These are phyloP conservation scores for Sceloporus tristichus DNA, from an alignment of 2,113 vertebrate species.

Conservation along the genomic window DNA sequence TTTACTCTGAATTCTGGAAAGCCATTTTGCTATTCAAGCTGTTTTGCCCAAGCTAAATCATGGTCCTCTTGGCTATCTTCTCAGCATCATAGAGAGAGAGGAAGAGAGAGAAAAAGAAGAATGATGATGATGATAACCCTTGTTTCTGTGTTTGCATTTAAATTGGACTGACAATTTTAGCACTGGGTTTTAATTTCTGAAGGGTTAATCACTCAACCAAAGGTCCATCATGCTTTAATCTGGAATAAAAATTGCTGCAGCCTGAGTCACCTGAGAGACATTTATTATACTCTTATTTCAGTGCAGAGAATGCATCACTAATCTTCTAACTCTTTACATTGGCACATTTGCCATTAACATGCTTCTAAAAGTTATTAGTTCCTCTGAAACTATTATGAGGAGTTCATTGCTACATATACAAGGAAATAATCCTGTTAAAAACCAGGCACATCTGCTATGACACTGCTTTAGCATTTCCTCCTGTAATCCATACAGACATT, in stretches of 20 bases:
- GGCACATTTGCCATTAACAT: conserved; percentile 75
- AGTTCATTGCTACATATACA: conserved; percentile 77
- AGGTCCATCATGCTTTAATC: conserved; percentile 85
- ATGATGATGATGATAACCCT: conserved; percentile 72
- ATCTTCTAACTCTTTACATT: conserved; percentile 78
- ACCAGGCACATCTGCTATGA: conserved; percentile 67
- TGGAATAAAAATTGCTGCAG: conserved; percentile 79
- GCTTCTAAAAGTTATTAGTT: conserved; percentile 80
- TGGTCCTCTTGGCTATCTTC: conserved; percentile 63
- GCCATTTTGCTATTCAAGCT: conserved; percentile 48
- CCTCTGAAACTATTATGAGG: conserved; percentile 74
- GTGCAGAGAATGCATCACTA: conserved; percentile 74
- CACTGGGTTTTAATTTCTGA: conserved; percentile 80
- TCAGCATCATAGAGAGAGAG: conserved; percentile 62
- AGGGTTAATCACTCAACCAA: conserved; percentile 83
- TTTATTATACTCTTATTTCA: conserved; percentile 80
- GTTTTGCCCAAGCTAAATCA: conserved; percentile 38
- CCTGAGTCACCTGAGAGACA: conserved; percentile 78
- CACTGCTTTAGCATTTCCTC: conserved; percentile 64
- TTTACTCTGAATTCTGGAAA: conserved; percentile 35
- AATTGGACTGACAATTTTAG: conserved; percentile 81
- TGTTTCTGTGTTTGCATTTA: conserved; percentile 78
- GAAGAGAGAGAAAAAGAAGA: not conserved
- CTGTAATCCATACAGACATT: conserved; percentile 74
- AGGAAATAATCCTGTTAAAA: conserved; percentile 80